These are phyloP conservation scores for Dexiosoma caninum DNA, from an alignment of 2,888 invertebrate genomes.

Conservation along the genomic window DNA sequence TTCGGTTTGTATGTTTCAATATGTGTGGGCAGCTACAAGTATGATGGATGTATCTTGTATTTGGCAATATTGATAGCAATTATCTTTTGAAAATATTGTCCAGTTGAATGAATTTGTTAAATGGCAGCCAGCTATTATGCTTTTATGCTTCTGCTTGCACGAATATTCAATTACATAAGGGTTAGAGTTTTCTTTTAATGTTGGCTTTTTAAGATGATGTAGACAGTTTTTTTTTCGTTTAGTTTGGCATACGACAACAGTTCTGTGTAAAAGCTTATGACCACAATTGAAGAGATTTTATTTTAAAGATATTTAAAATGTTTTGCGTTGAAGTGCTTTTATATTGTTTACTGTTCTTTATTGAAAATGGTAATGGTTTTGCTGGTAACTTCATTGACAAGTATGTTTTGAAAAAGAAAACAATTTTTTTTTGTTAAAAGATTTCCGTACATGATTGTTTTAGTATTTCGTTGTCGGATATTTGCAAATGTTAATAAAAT, in stretches of 20 bases:
- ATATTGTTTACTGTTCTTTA: slow-evolving; percentile 22
- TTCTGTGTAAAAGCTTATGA: slow-evolving; percentile 62
- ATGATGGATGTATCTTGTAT: slow-evolving; percentile 59
- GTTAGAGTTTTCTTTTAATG: slow-evolving; percentile 62
- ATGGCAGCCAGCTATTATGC: slow-evolving; percentile 34
- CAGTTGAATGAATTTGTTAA: slow-evolving; percentile 63
- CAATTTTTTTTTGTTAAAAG: too few relatives aligned
- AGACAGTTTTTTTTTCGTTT: background rate
- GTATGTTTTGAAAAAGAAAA: too few relatives aligned
- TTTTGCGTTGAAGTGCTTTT: slow-evolving; percentile 63
- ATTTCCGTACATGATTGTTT: too few relatives aligned
- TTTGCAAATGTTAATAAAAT: too few relatives aligned
- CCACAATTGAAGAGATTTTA: slow-evolving; percentile 70
- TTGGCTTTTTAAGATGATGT: slow-evolving; percentile 43
- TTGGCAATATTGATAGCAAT: slow-evolving; percentile 74
- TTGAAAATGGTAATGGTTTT: background rate
- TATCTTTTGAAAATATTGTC: slow-evolving; percentile 72
- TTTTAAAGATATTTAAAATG: slow-evolving; percentile 47
- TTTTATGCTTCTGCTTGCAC: background rate
- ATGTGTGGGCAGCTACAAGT: background rate
- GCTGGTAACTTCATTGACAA: slow-evolving; percentile 5
- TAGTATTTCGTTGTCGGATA: too few relatives aligned
- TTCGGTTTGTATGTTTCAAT: background rate
- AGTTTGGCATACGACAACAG: background rate
- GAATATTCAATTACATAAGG: slow-evolving; percentile 44